Conservation (phyloP, 2,888 invertebrate genomes). For the Leptopilina syphax region DNA sequence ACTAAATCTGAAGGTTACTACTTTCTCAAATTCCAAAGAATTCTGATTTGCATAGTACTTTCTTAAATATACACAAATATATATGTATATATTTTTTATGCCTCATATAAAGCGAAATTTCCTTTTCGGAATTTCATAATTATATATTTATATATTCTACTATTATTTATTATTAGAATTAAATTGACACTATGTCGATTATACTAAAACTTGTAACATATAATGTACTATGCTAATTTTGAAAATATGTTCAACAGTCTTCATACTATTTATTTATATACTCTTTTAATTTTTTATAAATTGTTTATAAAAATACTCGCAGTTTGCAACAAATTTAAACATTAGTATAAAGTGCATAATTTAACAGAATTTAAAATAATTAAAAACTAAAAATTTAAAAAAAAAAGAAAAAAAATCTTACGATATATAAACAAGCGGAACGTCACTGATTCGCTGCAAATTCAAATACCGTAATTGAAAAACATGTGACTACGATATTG, state of each 20-base stretch:
- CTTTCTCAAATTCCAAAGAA: constrained; percentile 14
- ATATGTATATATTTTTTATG: constrained; percentile 7
- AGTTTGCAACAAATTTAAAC: too few species aligned
- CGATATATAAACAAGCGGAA: too few species aligned
- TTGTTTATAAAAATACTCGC: too few species aligned
- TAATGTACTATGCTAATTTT: background rate
- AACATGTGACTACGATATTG: too few species aligned
- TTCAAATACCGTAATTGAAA: too few species aligned
- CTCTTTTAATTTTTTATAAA: too few species aligned
- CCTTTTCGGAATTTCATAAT: constrained; percentile 21
- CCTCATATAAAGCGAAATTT: constrained; percentile 28
- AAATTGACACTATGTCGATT: background rate
- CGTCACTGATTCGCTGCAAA: too few species aligned
- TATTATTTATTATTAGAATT: background rate
- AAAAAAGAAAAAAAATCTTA: too few species aligned
- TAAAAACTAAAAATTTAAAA: too few species aligned
- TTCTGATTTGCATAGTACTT: constrained; percentile 37
- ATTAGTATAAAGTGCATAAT: too few species aligned
- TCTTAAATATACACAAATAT: background rate
- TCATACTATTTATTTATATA: too few species aligned
- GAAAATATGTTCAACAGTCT: background rate
- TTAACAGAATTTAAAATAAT: too few species aligned
- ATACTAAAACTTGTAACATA: background rate
- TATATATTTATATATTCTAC: background rate
- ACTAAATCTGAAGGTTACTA: background rate